Evolutionary conservation across 2,113 vertebrate genomes (phyloP).

Genomic region (Psittacula cyanocephala): DNA sequence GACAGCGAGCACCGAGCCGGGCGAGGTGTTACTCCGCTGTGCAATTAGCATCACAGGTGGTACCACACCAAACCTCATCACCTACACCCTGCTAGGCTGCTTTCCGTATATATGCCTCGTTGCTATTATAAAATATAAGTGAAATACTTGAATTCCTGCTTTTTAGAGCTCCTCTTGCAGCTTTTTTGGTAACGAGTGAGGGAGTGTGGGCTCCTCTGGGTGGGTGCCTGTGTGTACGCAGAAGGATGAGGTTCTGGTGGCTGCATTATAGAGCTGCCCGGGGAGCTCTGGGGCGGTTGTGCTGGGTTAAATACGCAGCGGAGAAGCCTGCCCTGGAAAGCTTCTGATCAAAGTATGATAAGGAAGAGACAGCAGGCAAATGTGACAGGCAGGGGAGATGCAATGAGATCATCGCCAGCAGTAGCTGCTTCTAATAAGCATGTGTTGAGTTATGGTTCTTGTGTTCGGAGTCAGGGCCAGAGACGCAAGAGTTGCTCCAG

Average conservation of each 20-base stretch:
- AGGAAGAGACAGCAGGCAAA: neutral
- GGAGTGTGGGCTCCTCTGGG: neutral
- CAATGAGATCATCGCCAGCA: neutral
- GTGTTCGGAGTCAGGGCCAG: fast-evolving
- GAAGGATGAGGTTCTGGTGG: neutral
- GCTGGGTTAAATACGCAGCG: fast-evolving
- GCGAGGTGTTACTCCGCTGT: neutral
- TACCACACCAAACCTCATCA: neutral
- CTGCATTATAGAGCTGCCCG: neutral
- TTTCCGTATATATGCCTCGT: fast-evolving
- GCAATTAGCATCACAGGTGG: neutral
- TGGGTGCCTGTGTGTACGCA: neutral
- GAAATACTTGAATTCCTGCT: neutral
- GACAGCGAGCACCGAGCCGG: neutral
- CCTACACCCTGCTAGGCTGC: fast-evolving
- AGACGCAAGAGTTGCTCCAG: neutral
- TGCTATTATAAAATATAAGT: neutral
- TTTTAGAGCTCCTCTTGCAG: neutral
- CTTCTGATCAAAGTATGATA: neutral
- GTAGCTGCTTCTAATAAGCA: neutral
- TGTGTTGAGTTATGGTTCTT: neutral
- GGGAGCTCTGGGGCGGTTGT: neutral
- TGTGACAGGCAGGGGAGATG: neutral
- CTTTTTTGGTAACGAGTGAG: neutral
- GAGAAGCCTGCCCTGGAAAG: neutral